phyloP scores from a whole-genome alignment of 2,888 invertebrate genomes.

The Argynnis bischoffii region DNA sequence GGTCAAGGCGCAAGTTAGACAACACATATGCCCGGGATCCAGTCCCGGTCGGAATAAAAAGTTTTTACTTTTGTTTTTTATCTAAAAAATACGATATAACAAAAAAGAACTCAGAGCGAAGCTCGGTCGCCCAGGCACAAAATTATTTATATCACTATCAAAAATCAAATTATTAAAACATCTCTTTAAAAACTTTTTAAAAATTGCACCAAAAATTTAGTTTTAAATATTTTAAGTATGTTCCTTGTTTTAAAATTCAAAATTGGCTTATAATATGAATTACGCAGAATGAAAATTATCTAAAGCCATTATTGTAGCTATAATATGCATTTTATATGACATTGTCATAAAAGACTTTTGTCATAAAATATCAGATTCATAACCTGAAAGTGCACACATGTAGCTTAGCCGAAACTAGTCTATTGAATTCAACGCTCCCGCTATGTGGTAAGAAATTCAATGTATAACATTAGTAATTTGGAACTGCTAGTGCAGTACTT shows the following conservation, averaged over 20 bases:
- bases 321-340: conserved; percentile 21
- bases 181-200: not conserved
- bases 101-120: too few relatives aligned
- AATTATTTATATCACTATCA: too few relatives aligned
- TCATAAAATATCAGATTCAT: conserved; percentile 21
- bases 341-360: conserved; percentile 27
- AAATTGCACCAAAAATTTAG: conserved; percentile 5
- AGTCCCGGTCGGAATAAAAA: too few relatives aligned
- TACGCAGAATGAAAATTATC: conserved; percentile 1
- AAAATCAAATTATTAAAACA: too few relatives aligned
- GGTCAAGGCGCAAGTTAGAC: too few relatives aligned
- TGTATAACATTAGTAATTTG: not conserved
- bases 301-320: conserved; percentile 6
- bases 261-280: conserved; percentile 18
- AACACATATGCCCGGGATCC: too few relatives aligned
- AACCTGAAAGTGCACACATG: conserved; percentile 14
- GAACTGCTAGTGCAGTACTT: too few relatives aligned
- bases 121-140: too few relatives aligned
- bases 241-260: conserved; percentile 12
- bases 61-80: too few relatives aligned
- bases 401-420: not conserved
- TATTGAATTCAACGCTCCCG: conserved; percentile 11
- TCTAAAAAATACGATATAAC: too few relatives aligned
- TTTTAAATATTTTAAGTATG: not conserved
- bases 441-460: conserved; percentile 27